These are phyloP conservation scores for Crenichthys baileyi DNA, from an alignment of 2,797 vertebrate genomes.

Conservation along the genomic window DNA sequence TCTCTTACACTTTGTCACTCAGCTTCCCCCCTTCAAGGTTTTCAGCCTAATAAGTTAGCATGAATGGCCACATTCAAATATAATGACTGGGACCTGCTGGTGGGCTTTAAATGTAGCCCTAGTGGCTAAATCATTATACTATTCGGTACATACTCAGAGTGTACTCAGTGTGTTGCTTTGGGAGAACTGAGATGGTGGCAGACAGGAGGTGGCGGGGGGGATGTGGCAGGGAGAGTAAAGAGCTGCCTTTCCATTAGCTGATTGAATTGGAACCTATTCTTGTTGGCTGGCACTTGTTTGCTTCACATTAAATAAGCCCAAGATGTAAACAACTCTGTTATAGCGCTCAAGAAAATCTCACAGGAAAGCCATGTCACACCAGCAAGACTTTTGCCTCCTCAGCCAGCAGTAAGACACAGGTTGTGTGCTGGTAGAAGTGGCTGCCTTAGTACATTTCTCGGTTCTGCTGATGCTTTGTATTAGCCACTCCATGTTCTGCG, in stretches of 20 bases:
- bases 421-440: slow-evolving; percentile 46
- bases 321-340: slow-evolving; percentile 60
- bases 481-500: slow-evolving; percentile 61
- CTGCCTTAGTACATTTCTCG: slow-evolving; percentile 43
- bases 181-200: slow-evolving; percentile 57
- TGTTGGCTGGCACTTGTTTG: slow-evolving; percentile 60
- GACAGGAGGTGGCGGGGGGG: slow-evolving; percentile 21
- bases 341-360: slow-evolving; percentile 43
- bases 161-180: slow-evolving; percentile 69
- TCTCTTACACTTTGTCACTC: slow-evolving; percentile 16
- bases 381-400: slow-evolving; percentile 12
- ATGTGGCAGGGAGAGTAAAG: slow-evolving; percentile 28
- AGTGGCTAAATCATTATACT: slow-evolving; percentile 78
- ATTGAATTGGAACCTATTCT: slow-evolving; percentile 77
- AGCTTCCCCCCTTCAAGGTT: slow-evolving; percentile 41
- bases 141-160: slow-evolving; percentile 61
- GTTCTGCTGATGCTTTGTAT: slow-evolving; percentile 55
- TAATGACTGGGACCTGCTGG: slow-evolving; percentile 70
- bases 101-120: slow-evolving; percentile 74
- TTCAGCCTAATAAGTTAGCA: slow-evolving; percentile 66
- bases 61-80: slow-evolving; percentile 75
- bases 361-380: slow-evolving; percentile 32
- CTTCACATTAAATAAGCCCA: slow-evolving; percentile 48
- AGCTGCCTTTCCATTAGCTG: slow-evolving; percentile 79
- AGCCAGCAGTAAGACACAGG: slow-evolving; percentile 32